Percentiles rank a stretch among this genome's conserved stretches.
Evolutionary conservation across 2,797 vertebrate species (phyloP).

Genomic region (Furcifer pardalis): DNA sequence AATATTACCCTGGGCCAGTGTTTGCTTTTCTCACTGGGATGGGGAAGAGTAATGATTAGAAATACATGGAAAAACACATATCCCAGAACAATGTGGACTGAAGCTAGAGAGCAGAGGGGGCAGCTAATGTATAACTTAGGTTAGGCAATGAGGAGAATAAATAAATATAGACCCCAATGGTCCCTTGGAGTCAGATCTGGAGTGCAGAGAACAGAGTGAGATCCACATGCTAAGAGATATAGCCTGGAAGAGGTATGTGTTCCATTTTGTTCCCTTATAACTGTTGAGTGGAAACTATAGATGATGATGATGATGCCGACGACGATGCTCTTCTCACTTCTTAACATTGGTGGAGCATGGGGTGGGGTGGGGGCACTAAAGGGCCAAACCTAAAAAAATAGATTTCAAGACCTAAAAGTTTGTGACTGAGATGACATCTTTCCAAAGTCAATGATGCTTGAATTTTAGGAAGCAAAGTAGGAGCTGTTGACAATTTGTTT

Average conservation of each 20-base stretch:
- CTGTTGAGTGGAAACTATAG: neutral
- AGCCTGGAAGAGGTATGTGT: constrained; percentile 53
- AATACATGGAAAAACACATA: constrained; percentile 69
- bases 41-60: constrained; percentile 50
- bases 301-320: too few relatives aligned
- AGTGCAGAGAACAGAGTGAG: neutral
- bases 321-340: too few relatives aligned
- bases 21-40: constrained; percentile 41
- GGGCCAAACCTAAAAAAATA: too few relatives aligned
- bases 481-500: too few relatives aligned
- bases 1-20: constrained; percentile 42
- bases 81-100: constrained; percentile 54
- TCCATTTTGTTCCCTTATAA: constrained; percentile 44
- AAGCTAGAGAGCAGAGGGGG: constrained; percentile 55
- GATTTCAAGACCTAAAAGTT: too few relatives aligned
- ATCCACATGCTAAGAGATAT: constrained; percentile 27
- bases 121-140: constrained; percentile 12
- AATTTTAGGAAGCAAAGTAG: too few relatives aligned
- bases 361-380: too few relatives aligned
- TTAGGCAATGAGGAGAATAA: constrained; percentile 63
- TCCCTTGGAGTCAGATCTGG: constrained; percentile 9
- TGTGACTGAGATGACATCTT: too few relatives aligned
- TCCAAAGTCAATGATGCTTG: too few relatives aligned
- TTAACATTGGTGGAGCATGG: too few relatives aligned
- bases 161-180: neutral